Evolutionary conservation across 2,888 invertebrate genomes (phyloP).

Genomic region (Andrena haemorrhoa): DNA sequence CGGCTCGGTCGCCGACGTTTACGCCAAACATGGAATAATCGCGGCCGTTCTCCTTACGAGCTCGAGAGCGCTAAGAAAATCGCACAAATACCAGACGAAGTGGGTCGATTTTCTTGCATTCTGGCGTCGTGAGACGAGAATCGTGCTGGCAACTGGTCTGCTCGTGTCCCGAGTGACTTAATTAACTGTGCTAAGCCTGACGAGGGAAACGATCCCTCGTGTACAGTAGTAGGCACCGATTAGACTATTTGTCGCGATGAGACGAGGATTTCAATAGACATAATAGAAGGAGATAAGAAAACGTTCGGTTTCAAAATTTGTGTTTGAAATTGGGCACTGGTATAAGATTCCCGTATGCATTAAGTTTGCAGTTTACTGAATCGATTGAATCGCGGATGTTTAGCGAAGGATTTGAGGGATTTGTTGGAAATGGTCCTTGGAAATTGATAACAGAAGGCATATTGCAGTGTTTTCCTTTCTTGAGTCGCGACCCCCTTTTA

Average conservation of each 20-base stretch:
- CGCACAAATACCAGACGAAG: slow-evolving; percentile 74
- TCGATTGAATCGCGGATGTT: no score
- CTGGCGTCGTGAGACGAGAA: slow-evolving; percentile 47
- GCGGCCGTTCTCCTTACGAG: slow-evolving; percentile 49
- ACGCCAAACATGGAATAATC: slow-evolving; percentile 59
- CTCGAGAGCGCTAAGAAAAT: slow-evolving; percentile 63
- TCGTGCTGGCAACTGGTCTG: slow-evolving; percentile 15
- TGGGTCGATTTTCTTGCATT: slow-evolving; percentile 74
- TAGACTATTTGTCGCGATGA: slow-evolving; percentile 5
- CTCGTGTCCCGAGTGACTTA: slow-evolving; percentile 56
- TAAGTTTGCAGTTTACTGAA: no score
- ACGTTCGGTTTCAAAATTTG: no score
- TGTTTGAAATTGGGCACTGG: no score
- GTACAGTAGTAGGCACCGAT: slow-evolving; percentile 17
- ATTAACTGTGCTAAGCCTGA: slow-evolving; percentile 53
- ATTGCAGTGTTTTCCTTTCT: no score
- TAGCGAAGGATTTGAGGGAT: no score
- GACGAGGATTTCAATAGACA: background rate
- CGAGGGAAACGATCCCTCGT: slow-evolving; percentile 28
- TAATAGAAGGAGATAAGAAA: no score
- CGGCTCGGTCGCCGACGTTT: slow-evolving; percentile 40
- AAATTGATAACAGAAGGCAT: no score
- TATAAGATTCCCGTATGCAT: no score
- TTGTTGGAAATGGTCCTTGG: no score
- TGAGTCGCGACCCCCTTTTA: no score